Evolutionary conservation across 2,888 invertebrate genomes (phyloP).

Genomic region (Eristalis arbustorum): DNA sequence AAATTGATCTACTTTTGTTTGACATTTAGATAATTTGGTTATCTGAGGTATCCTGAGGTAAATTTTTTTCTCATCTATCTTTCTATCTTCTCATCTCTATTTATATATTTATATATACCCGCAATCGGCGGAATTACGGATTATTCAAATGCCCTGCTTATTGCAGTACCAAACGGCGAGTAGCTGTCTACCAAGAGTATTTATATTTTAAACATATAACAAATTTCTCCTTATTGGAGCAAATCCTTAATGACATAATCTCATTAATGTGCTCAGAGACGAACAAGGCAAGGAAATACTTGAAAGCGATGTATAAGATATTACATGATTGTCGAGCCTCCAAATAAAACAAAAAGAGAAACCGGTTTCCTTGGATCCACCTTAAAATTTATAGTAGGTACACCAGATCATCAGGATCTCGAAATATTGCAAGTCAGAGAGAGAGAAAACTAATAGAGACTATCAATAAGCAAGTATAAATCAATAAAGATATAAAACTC

Average conservation of each 20-base stretch:
- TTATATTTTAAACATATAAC: neutral
- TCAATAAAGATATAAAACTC: no score
- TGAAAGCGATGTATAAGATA: neutral
- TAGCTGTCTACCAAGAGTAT: neutral
- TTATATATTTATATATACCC: no score
- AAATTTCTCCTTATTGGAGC: no score
- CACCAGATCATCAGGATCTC: conserved; percentile 13
- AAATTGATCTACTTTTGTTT: no score
- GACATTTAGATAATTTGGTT: no score
- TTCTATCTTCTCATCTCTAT: no score
- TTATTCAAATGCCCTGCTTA: neutral
- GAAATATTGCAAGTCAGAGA: conserved; percentile 15
- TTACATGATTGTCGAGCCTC: neutral
- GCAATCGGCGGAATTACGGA: no score
- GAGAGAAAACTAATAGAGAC: neutral
- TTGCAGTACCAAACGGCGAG: neutral
- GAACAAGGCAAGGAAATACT: neutral
- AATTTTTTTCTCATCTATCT: no score
- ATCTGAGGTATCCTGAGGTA: no score
- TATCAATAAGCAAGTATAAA: neutral
- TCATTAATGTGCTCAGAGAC: neutral
- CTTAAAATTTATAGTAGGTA: conserved; percentile 3
- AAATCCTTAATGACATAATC: no score
- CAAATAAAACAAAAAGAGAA: neutral
- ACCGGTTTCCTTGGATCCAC: conserved; percentile 15